Evolutionary conservation across 2,888 invertebrate genomes (phyloP).

Genomic region (Noctua pronuba): DNA sequence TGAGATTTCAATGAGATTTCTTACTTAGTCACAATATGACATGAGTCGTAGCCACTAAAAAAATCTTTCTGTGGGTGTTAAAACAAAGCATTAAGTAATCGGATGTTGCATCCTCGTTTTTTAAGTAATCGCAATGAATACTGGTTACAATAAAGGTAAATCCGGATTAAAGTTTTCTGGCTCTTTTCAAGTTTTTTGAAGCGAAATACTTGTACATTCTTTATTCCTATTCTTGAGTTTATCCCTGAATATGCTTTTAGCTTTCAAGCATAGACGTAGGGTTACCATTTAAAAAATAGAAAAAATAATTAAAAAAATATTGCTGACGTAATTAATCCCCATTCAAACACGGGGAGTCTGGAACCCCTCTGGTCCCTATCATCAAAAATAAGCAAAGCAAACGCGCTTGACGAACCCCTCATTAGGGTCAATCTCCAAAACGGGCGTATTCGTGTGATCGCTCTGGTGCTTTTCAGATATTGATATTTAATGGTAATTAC

Average conservation of each 20-base stretch:
- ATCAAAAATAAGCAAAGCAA: background rate
- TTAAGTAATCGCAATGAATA: background rate
- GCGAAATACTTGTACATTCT: no score
- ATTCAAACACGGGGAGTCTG: background rate
- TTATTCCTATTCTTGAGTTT: background rate
- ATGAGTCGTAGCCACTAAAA: background rate
- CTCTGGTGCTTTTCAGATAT: no score
- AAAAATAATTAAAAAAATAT: background rate
- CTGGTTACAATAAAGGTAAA: background rate
- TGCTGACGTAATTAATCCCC: background rate
- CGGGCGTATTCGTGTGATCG: no score
- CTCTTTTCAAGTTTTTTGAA: background rate
- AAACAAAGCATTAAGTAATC: background rate
- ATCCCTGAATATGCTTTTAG: background rate
- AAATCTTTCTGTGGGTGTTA: slow-evolving; percentile 5
- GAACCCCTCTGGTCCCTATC: background rate
- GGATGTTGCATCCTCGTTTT: background rate
- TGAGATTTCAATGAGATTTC: background rate
- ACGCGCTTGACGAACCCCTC: background rate
- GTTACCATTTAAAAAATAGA: background rate
- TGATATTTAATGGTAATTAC: no score
- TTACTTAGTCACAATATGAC: background rate
- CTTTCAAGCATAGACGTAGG: background rate
- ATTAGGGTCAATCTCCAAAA: no score
- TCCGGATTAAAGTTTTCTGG: background rate